phyloP scores from a whole-genome alignment of 2,113 vertebrate species.

The Macroglossus sobrinus region DNA sequence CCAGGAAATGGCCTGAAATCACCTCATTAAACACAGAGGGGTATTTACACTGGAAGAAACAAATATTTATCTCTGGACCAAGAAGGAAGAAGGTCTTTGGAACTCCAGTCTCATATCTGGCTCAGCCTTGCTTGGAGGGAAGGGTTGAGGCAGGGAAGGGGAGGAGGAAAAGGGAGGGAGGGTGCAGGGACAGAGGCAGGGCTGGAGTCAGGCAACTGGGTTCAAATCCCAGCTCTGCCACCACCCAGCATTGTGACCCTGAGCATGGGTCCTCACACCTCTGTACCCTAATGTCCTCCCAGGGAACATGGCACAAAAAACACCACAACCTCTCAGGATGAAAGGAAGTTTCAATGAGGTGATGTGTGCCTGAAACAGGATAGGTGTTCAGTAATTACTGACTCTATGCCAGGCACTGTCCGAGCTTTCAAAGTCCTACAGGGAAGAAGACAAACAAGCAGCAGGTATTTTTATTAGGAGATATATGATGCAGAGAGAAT shows the following conservation, averaged over 20 bases:
- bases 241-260: neutral
- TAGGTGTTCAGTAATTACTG: neutral
- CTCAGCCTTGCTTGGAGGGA: neutral
- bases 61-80: slow-evolving; percentile 77
- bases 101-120: slow-evolving; percentile 45
- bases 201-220: neutral
- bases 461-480: neutral
- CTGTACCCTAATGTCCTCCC: neutral
- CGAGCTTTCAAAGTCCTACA: neutral
- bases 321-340: neutral
- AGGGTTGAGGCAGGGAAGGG: neutral
- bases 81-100: slow-evolving; percentile 62
- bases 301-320: neutral
- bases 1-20: slow-evolving; percentile 71
- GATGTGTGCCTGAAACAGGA: neutral
- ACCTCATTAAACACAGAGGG: slow-evolving; percentile 75
- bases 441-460: neutral
- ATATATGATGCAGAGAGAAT: fast-evolving
- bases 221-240: neutral
- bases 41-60: slow-evolving; percentile 78
- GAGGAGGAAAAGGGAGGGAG: neutral
- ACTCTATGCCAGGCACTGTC: neutral
- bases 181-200: neutral
- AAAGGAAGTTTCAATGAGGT: neutral
- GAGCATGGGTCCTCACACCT: neutral